Evolutionary conservation across 2,113 vertebrate genomes (phyloP).

Genomic region (Dasyurus viverrinus): DNA sequence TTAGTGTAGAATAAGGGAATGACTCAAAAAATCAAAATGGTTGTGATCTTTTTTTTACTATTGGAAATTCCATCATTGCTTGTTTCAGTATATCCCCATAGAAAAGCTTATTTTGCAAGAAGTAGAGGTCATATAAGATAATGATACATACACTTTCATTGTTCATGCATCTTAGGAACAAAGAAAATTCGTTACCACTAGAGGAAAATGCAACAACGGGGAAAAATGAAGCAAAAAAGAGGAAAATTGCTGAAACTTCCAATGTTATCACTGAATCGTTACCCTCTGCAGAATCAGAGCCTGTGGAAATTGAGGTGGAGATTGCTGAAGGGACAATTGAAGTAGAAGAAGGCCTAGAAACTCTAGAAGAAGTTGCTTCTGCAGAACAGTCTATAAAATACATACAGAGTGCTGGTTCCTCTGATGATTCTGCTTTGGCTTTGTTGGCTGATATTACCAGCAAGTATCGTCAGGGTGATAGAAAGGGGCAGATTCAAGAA

Average conservation of each 20-base stretch:
- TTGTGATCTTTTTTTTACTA: slow-evolving; percentile 28
- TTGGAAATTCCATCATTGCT: slow-evolving; percentile 1
- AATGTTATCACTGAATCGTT: slow-evolving; percentile 94
- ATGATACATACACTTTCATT: background rate
- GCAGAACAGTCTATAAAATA: slow-evolving; percentile 87
- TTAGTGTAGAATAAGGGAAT: slow-evolving; percentile 1
- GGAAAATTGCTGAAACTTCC: slow-evolving; percentile 93
- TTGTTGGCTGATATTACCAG: slow-evolving; percentile 98
- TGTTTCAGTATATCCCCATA: slow-evolving; percentile 11
- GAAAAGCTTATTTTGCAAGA: slow-evolving; percentile 13
- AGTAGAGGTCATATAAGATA: background rate
- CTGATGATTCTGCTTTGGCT: slow-evolving; percentile 95
- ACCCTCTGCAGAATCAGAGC: slow-evolving; percentile 88
- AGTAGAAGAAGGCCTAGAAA: slow-evolving; percentile 89
- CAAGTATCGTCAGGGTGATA: slow-evolving; percentile 95
- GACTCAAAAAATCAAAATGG: slow-evolving; percentile 15
- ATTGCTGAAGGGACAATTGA: slow-evolving; percentile 89
- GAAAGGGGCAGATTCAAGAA: slow-evolving; percentile 85
- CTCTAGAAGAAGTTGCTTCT: slow-evolving; percentile 87
- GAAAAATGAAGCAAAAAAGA: slow-evolving; percentile 89
- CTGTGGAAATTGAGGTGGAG: slow-evolving; percentile 94
- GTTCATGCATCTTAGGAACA: slow-evolving; percentile 85
- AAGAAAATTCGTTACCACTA: slow-evolving; percentile 84
- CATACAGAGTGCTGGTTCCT: slow-evolving; percentile 86
- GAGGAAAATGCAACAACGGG: slow-evolving; percentile 79